Evolutionary conservation across 92 coral and sea anemone genomes (phyloP), one percentile per base, ranked within the genome.

Genomic region (Bergia puertoricense): DNA sequence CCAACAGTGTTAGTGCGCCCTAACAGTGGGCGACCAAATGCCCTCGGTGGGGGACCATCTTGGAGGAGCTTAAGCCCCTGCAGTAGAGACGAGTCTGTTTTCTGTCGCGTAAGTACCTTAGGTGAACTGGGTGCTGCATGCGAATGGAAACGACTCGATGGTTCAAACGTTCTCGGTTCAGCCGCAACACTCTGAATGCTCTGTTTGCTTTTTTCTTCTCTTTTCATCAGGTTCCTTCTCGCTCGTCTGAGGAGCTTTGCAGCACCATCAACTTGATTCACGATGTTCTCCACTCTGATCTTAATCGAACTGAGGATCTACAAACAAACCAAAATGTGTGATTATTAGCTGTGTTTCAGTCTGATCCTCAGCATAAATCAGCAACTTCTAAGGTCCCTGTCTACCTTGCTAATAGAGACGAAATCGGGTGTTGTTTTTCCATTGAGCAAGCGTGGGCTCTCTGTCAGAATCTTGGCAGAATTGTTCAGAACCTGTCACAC

Each of bases 281-380:
- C 94, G 50, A 80, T 80, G 67, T 93, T 94, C 76, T 97, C 99
- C 3, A 97, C 98, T 75, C 91, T 91, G 54, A 96, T 93, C 85
- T 97, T 97, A 40, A 97, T 94, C 14, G 99, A 97, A 86, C 94
- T 94, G 56, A 97, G 96, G 80, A 93, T 95, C 99, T 97, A 85
- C 10, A 86, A 89, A 75, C 72, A 42, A 89, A 43, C 42, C 37
- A 89, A 37, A 43, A 86, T 7, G 50, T 59, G n/a, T 10, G 23
- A 37, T 41, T 38, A n/a, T 71, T 22, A 36, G 30, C 36, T 54
- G 8, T 44, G 36, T 3, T 13, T 67, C 30, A 30, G 30, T 67
- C n/a, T 37, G 20, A 11, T 2, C 36, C 39, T 23, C 8, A 8
- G 59, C 23, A 76, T 76, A 74, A 1, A 72, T 1, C 8, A 4